These are phyloP conservation scores for Caenorhabditis sp. DNA, from an alignment of 2,888 invertebrate genomes.

Conservation along the genomic window DNA sequence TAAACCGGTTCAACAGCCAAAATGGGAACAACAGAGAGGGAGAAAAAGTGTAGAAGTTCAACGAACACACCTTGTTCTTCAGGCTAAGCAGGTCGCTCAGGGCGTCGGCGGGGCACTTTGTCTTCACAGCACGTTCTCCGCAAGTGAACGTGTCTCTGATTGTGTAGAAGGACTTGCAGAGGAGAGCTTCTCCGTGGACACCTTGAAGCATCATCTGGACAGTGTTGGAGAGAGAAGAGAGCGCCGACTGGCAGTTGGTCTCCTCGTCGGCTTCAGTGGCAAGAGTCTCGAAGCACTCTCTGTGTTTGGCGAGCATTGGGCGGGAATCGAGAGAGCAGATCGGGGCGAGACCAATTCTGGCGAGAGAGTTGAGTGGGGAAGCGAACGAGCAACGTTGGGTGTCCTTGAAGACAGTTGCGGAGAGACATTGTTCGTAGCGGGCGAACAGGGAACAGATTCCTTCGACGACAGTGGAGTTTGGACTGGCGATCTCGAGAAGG, in stretches of 20 bases:
- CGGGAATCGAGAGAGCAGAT: conserved; percentile 76
- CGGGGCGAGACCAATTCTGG: conserved; percentile 80
- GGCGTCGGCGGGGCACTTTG: conserved; percentile 71
- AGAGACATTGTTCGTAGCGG: conserved; percentile 75
- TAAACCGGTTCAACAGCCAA: conserved; percentile 6
- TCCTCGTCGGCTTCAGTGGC: conserved; percentile 63
- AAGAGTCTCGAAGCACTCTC: conserved; percentile 73
- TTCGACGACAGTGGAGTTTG: conserved; percentile 76
- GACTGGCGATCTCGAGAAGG: conserved; percentile 76
- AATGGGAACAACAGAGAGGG: conserved; percentile 1
- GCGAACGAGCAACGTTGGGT: conserved; percentile 78
- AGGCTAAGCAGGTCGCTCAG: conserved; percentile 71
- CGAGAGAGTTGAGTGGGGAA: conserved; percentile 80
- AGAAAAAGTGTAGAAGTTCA: neutral
- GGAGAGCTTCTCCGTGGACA: conserved; percentile 80
- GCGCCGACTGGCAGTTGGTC: conserved; percentile 76
- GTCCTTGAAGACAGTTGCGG: conserved; percentile 74
- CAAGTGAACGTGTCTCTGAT: conserved; percentile 79
- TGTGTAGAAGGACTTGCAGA: conserved; percentile 81
- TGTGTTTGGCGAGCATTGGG: conserved; percentile 73
- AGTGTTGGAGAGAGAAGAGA: conserved; percentile 73
- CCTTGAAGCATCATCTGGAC: conserved; percentile 79
- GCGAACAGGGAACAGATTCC: conserved; percentile 77
- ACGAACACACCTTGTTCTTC: conserved; percentile 69
- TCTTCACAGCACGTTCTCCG: conserved; percentile 73